Base-by-base conservation (phyloP, 1,140 invertebrate genomes). In the Psix sp. region DNA sequence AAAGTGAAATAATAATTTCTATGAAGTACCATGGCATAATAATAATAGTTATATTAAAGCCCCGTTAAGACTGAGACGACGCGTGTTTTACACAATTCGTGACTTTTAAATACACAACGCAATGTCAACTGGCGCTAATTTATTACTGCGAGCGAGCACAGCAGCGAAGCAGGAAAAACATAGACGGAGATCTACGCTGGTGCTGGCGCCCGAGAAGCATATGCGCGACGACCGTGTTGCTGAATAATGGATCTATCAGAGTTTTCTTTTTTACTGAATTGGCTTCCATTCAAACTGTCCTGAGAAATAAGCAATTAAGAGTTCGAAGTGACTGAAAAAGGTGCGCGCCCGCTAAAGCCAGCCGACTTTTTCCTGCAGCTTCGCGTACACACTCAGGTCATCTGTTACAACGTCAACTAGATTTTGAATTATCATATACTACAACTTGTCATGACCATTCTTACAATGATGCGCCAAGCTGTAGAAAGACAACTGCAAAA, bases 221-320 rank as follows among this genome's bases (percentile, higher is more conserved):
- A n/a, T n/a, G n/a, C n/a, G n/a, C n/a, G n/a, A n/a, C n/a, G n/a
- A n/a, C n/a, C n/a, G n/a, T n/a, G n/a, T n/a, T n/a, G n/a, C n/a
- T n/a, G n/a, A n/a, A n/a, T n/a, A n/a, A n/a, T n/a, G n/a, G n/a
- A n/a, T n/a, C n/a, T n/a, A n/a, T 59, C 33, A 57, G 46, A 31
- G 62, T 72, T 72, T 70, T 66, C 65, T 73, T 76, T 73, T 70
- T 60, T 48, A 38, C 51, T 45, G 65, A 71, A 74, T 77, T 74
- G 54, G 66, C 62, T 48, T 11, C 45, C 71, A 76, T 71, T 73
- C 74, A 78, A 78, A 76, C 70, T 71, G 49, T 40, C 77, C 77
- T 67, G 74, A 76, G 70, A 78, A 78, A 76, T 78, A 72, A 76
- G 77, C 74, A 78, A 78, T 78, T 78, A 78, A 78, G 66, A 33